phyloP scores from a whole-genome alignment of 2,797 vertebrate genomes.

The Enteromius treurensis region DNA sequence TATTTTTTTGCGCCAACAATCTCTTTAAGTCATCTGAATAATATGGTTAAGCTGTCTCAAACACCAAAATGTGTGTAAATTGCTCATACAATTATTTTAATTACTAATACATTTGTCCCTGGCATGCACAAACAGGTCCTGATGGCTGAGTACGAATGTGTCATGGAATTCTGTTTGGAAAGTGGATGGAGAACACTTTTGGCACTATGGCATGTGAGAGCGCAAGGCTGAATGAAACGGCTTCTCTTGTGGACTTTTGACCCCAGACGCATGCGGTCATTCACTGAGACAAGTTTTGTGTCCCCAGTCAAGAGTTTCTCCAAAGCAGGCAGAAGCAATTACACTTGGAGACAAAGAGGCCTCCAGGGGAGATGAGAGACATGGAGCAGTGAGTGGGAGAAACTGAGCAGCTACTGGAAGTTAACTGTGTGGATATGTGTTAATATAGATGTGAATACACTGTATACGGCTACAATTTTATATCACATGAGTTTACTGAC shows the following conservation, averaged over 20 bases:
- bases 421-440: not conserved
- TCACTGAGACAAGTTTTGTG: slow-evolving; percentile 58
- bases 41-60: slow-evolving; percentile 11
- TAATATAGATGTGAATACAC: not conserved
- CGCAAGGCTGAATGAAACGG: slow-evolving; percentile 37
- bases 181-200: slow-evolving; percentile 55
- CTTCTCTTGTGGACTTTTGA: slow-evolving; percentile 62
- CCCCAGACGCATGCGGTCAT: slow-evolving; percentile 56
- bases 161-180: slow-evolving; percentile 3
- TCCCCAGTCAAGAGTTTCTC: slow-evolving; percentile 54
- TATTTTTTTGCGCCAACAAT: not conserved
- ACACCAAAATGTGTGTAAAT: not conserved
- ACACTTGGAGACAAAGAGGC: slow-evolving; percentile 55
- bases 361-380: slow-evolving; percentile 55
- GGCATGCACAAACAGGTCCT: not conserved
- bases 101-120: slow-evolving; percentile 6
- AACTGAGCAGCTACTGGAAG: slow-evolving; percentile 26
- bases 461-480: not conserved
- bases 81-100: slow-evolving; percentile 11
- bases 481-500: not conserved
- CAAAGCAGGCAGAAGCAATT: slow-evolving; percentile 50
- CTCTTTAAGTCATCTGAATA: not conserved
- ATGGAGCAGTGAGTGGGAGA: slow-evolving; percentile 35
- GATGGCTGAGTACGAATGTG: slow-evolving; percentile 8
- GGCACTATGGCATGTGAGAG: not conserved